A percentile compares a stretch with the other conserved stretches of the same genome.
Evolutionary conservation across 2,113 vertebrate genomes (phyloP).

Genomic region (Hucho hucho): DNA sequence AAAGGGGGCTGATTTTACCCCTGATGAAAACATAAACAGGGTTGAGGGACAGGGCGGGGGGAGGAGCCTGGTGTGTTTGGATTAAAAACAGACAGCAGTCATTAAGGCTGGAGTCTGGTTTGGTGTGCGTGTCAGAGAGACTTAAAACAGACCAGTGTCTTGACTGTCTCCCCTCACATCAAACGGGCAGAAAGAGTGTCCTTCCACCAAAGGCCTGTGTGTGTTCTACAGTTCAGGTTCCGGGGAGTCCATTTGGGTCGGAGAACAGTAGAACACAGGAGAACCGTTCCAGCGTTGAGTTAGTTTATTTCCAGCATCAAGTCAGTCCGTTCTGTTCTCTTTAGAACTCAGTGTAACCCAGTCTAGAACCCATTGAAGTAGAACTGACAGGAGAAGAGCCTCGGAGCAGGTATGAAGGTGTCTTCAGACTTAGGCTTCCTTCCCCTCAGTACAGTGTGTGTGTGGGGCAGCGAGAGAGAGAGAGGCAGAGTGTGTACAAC

Average conservation of each 20-base stretch:
- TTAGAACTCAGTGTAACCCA: neutral
- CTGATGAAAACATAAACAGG: neutral
- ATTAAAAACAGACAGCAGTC: too few relatives aligned
- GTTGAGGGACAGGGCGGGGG: neutral
- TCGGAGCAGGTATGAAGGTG: too few relatives aligned
- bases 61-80: too few relatives aligned
- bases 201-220: neutral
- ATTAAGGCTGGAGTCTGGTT: too few relatives aligned
- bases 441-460: too few relatives aligned
- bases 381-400: neutral
- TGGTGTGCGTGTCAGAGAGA: neutral
- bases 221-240: neutral
- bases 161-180: neutral
- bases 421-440: neutral
- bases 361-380: neutral
- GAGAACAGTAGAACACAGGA: neutral
- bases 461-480: too few relatives aligned
- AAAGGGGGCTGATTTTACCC: neutral
- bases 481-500: neutral
- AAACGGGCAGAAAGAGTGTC: slow-evolving; percentile 1
- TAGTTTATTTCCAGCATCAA: too few relatives aligned
- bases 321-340: neutral
- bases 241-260: neutral
- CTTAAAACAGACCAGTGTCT: neutral
- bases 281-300: too few relatives aligned